Percentiles rank a stretch among this genome's conserved stretches.
These are phyloP conservation scores for Brachypalpus laphriformis DNA, from an alignment of 2,888 invertebrate species.

Conservation along the genomic window DNA sequence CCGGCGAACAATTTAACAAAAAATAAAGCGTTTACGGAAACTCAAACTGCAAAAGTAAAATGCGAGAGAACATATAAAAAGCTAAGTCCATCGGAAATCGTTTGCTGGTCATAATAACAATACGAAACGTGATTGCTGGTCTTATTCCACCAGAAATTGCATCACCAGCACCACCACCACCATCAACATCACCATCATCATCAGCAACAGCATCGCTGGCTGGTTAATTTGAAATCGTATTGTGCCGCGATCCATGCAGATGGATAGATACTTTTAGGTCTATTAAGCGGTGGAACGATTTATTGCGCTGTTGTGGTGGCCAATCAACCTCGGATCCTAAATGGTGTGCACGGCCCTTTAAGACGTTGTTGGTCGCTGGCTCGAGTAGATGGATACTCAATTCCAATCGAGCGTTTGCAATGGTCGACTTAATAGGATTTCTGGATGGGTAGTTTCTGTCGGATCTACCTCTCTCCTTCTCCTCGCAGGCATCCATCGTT, in stretches of 20 bases:
- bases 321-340: conserved; percentile 71
- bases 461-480: conserved; percentile 6
- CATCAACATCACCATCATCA: conserved; percentile 26
- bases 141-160: conserved; percentile 69
- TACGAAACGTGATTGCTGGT: conserved; percentile 71
- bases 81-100: conserved; percentile 71
- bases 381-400: conserved; percentile 27
- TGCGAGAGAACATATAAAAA: conserved; percentile 36
- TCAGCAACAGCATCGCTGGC: conserved; percentile 37
- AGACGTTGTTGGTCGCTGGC: conserved; percentile 29
- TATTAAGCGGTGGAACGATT: conserved; percentile 73
- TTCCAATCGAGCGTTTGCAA: conserved; percentile 57
- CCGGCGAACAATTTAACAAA: conserved; percentile 60
- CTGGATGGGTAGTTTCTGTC: conserved; percentile 66
- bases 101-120: conserved; percentile 71
- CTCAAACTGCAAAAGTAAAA: conserved; percentile 7
- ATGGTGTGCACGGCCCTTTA: conserved; percentile 69
- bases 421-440: conserved; percentile 73
- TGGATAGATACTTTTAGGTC: conserved; percentile 62
- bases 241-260: conserved; percentile 45
- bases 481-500: conserved; percentile 33
- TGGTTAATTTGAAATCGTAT: conserved; percentile 62
- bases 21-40: conserved; percentile 66
- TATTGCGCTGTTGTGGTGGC: conserved; percentile 70
- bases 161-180: conserved; percentile 44